phyloP scores from a whole-genome alignment of 2,113 vertebrate genomes.

The Diphyllodes magnificus region DNA sequence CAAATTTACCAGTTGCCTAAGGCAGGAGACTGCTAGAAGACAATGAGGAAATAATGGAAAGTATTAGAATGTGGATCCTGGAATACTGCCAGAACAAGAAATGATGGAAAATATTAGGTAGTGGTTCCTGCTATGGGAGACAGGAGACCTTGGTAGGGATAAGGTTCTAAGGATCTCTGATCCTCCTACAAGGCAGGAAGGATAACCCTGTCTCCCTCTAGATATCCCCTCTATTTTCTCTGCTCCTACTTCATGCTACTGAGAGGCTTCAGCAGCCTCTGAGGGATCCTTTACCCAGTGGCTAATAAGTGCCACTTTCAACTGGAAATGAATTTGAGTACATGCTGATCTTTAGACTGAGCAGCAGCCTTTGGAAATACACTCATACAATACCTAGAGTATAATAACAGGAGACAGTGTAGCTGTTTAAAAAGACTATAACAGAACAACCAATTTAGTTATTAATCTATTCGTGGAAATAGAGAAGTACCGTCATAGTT shows the following conservation, averaged over 20 bases:
- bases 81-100: background rate
- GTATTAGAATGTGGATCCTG: background rate
- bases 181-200: background rate
- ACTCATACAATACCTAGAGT: background rate
- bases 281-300: background rate
- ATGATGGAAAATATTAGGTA: background rate
- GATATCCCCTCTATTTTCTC: background rate
- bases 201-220: background rate
- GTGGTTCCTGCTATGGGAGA: background rate
- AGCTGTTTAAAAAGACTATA: background rate
- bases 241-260: background rate
- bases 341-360: background rate
- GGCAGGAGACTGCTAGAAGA: background rate
- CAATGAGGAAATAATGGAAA: background rate
- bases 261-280: background rate
- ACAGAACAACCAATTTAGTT: slow-evolving; percentile 5
- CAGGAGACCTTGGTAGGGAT: background rate
- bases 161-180: background rate
- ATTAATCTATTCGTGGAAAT: slow-evolving; percentile 19
- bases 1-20: background rate
- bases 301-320: background rate
- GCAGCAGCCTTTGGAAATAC: background rate
- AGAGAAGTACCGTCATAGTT: background rate
- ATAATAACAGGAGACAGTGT: background rate
- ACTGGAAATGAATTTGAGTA: background rate